Evolutionary conservation across 2,113 vertebrate genomes (phyloP), one percentile per base, ranked within the genome.

Genomic region (Erpornis zantholeuca): DNA sequence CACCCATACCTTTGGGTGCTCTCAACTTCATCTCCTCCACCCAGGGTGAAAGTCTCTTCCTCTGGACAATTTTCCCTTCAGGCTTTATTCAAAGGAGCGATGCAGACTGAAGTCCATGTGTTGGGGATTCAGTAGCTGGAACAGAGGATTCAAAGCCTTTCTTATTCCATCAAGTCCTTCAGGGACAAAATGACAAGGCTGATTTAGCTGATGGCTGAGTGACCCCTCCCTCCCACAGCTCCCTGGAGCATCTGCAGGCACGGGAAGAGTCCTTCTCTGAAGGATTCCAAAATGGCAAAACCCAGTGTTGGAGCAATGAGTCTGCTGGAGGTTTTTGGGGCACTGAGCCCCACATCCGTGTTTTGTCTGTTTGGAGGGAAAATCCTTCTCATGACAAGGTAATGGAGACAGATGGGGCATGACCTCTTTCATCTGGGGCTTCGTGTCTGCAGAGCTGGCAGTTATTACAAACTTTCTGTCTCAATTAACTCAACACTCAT

Each of bases 401-500:
- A 82, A 90, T 57, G 54, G 66, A 93, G 92, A 90, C 66, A 82
- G 45, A 93, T 53, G 61, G 40, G 25, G 6, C 9, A 5, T 1
- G 22, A 7, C 1, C 15, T 28, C 53, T 96, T 76, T 88, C 70
- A 91, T 90, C 19, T 56, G 53, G 56, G 78, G 44, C 66, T 84
- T 24, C 1, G 28, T 38, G 91, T 53, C 63, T 73, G 85, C 85
- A 92, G 83, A 70, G 91, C 54, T 63, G 77, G 80, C 66, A 80
- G 27, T 44, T 73, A 65, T 44, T 63, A 54, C 82, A 79, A 83
- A 47, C 76, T 35, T 66, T 92, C 80, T 88, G 65, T 64, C 88
- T 90, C 91, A 49, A 86, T 96, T 86, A 95, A 88, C 82, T 97
- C 92, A 92, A 31, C 81, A 54, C 86, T 88, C 40, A 52, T 81